Evolutionary conservation across 2,888 invertebrate genomes (phyloP).

Genomic region (Diarsia rubi): DNA sequence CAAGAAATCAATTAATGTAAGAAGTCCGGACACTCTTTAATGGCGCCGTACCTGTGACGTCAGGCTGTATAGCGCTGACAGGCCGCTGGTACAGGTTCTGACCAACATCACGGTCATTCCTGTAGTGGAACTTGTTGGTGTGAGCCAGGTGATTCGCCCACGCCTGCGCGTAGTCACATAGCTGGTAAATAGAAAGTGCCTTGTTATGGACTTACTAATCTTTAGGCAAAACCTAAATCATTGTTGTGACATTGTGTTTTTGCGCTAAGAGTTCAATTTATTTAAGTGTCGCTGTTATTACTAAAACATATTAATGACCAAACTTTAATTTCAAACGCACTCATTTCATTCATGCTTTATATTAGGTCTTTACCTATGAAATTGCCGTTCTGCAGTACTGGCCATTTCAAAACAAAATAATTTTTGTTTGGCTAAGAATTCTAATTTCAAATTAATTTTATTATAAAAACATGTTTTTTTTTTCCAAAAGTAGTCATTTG

Average conservation of each 20-base stretch:
- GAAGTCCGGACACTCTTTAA: background rate
- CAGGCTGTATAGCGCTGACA: conserved; percentile 92
- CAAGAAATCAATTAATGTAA: background rate
- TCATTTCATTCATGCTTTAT: background rate
- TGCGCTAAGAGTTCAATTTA: background rate
- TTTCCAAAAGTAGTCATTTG: no score
- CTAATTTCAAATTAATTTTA: no score
- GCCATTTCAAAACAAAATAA: no score
- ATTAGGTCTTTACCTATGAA: no score
- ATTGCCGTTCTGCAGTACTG: no score
- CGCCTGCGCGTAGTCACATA: conserved; percentile 95
- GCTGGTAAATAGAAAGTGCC: conserved; percentile 81
- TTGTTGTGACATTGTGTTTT: background rate
- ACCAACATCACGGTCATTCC: conserved; percentile 94
- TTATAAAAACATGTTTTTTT: no score
- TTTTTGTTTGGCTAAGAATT: no score
- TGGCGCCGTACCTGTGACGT: conserved; percentile 91
- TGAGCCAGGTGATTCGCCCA: conserved; percentile 97
- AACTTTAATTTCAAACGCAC: background rate
- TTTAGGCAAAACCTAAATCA: background rate
- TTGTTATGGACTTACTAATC: background rate
- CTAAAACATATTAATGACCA: background rate
- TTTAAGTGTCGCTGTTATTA: background rate
- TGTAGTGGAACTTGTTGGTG: conserved; percentile 94
- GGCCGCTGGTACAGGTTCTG: conserved; percentile 95